Evolutionary conservation across 2,113 vertebrate genomes (phyloP), one percentile per base, ranked within the genome.

Genomic region (Jaculus jaculus): DNA sequence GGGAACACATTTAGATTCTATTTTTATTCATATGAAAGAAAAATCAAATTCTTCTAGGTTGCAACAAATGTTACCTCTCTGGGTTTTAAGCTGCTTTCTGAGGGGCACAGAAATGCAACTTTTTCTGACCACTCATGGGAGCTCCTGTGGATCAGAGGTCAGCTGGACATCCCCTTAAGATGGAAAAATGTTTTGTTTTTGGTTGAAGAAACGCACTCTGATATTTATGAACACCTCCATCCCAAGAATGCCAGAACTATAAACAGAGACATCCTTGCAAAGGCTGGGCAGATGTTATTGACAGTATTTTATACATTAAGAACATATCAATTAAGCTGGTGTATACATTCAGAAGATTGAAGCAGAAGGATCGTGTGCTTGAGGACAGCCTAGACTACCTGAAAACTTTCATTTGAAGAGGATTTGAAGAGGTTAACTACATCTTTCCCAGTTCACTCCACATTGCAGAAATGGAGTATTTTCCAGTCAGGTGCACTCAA

Each of bases 1-100:
- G 37, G 82, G 66, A 93, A 87, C 47, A 69, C 69, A 95, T 94
- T 91, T 90, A 87, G 68, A 74, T 96, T 63, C 90, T 96, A 92
- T 95, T 96, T 96, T 97, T 88, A 91, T 69, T 86, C 23, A 28
- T 47, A 85, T 28, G 73, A 90, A 23, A 86, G 30, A 17, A 42
- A 87, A 69, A 77, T 61, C 89, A 90, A 87, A 78, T 84, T 85
- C 65, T 84, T 94, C 75, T 79, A 72, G 26, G 68, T 87, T 65
- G 32, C 65, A 73, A 32, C 34, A 39, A 66, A 90, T 74, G 28
- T 12, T 83, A 18, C 54, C 10, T 89, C 54, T 78, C 66, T 94
- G n/a, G 30, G 69, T 80, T 72, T 86, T 61, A 34, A 69, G 20
- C 71, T 94, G 34, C 39, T 84, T 69, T 84, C 42, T 51, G 65